phyloP scores from a whole-genome alignment of 1,140 invertebrate genomes.

The Aphis craccivora region DNA sequence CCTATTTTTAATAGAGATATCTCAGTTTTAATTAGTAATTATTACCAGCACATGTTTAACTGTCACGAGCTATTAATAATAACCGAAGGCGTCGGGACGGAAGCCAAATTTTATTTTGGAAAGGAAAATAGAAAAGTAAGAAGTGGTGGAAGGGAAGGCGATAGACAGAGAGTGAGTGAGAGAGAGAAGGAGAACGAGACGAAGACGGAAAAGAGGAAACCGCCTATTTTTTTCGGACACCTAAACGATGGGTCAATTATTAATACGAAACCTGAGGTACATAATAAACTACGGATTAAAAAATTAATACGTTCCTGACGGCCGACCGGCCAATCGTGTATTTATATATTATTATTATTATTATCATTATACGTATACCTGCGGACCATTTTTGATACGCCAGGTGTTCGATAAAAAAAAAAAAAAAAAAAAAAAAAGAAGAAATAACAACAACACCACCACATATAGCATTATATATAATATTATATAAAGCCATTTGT shows the following conservation, averaged over 20 bases:
- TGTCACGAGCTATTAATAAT: conserved; percentile 58
- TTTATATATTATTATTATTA: neutral
- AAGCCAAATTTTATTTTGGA: conserved; percentile 53
- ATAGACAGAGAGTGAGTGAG: neutral
- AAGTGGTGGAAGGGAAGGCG: neutral
- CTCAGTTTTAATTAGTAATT: conserved; percentile 58
- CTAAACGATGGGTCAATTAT: conserved; percentile 47
- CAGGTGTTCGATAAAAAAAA: conserved; percentile 52
- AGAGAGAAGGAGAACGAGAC: neutral
- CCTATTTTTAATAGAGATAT: conserved; percentile 58
- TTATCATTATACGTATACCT: conserved; percentile 17
- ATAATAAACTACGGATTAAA: conserved; percentile 42
- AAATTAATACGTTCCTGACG: conserved; percentile 27
- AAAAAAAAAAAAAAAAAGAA: conserved; percentile 16
- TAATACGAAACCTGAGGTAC: conserved; percentile 44
- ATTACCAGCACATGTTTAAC: conserved; percentile 57
- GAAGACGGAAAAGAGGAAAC: neutral
- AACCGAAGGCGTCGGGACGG: conserved; percentile 55
- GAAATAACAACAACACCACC: conserved; percentile 15
- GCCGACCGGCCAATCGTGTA: conserved; percentile 28
- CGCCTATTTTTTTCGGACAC: conserved; percentile 16
- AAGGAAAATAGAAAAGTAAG: conserved; percentile 10
- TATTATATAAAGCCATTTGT: conserved; percentile 47
- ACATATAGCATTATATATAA: neutral
- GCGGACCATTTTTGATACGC: conserved; percentile 31